Conservation (phyloP, 2,888 invertebrate species). For the Busseola fusca region DNA sequence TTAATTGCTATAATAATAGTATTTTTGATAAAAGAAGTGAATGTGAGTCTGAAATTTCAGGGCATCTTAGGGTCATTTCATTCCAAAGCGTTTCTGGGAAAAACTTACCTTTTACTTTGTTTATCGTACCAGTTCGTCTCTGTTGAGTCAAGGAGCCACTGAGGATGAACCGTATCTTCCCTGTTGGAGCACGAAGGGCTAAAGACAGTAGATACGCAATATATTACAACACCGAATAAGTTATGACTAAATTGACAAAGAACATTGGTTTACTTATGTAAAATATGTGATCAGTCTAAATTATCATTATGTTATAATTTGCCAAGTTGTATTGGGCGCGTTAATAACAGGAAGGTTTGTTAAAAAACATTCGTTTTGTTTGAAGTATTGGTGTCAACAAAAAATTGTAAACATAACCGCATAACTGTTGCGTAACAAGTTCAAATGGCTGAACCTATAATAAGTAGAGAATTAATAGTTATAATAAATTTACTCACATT, state of each 20-base stretch:
- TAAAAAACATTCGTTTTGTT: constrained; percentile 49
- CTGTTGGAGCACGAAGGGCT: constrained; percentile 88
- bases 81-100: background rate
- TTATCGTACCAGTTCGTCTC: constrained; percentile 90
- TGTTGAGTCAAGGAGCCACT: constrained; percentile 91
- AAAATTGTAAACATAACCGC: constrained; percentile 65
- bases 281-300: background rate
- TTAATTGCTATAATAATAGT: background rate
- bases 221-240: background rate
- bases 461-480: background rate
- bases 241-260: background rate
- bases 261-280: background rate
- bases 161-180: constrained; percentile 90
- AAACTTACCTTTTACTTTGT: constrained; percentile 75
- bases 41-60: background rate
- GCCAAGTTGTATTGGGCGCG: background rate
- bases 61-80: background rate
- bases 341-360: background rate
- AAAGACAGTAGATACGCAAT: constrained; percentile 41
- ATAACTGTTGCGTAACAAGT: constrained; percentile 42
- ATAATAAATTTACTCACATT: constrained; percentile 84
- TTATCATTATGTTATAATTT: background rate
- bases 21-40: background rate
- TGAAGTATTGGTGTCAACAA: constrained; percentile 59
- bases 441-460: constrained; percentile 10